Evolutionary conservation across 1,140 invertebrate species (phyloP).

Genomic region (Cotesia chilonis): DNA sequence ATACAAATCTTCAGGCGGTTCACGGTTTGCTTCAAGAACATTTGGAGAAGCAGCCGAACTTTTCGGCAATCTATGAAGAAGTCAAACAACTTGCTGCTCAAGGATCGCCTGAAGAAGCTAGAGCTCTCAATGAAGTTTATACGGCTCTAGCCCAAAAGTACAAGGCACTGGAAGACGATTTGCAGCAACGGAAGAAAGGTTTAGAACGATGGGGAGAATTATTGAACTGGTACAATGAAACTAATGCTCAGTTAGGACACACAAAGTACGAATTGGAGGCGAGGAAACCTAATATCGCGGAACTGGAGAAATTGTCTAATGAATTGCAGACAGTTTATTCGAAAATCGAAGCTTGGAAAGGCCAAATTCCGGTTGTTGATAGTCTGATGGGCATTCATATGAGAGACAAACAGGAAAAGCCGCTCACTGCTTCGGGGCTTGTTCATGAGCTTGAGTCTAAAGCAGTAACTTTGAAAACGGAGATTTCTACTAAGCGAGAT

Average conservation of each 20-base stretch:
- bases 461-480: conserved; percentile 71
- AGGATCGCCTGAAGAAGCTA: conserved; percentile 76
- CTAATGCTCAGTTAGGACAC: conserved; percentile 81
- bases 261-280: conserved; percentile 82
- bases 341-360: conserved; percentile 76
- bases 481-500: conserved; percentile 73
- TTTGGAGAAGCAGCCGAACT: conserved; percentile 78
- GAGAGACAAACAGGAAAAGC: conserved; percentile 73
- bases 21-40: conserved; percentile 83
- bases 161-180: conserved; percentile 77
- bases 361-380: conserved; percentile 75
- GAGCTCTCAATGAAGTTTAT: conserved; percentile 78
- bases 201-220: conserved; percentile 87
- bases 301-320: conserved; percentile 72
- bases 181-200: conserved; percentile 77
- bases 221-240: conserved; percentile 81
- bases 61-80: conserved; percentile 81
- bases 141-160: conserved; percentile 78
- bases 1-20: conserved; percentile 79
- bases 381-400: conserved; percentile 72
- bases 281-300: conserved; percentile 73
- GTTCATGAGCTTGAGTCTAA: conserved; percentile 77
- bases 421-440: conserved; percentile 74
- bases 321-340: conserved; percentile 74
- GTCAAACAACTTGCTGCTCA: conserved; percentile 78